A percentile compares a stretch with the other conserved stretches of the same genome.
Evolutionary conservation across 2,888 invertebrate species (phyloP).

Genomic region (Baronia brevicornis): DNA sequence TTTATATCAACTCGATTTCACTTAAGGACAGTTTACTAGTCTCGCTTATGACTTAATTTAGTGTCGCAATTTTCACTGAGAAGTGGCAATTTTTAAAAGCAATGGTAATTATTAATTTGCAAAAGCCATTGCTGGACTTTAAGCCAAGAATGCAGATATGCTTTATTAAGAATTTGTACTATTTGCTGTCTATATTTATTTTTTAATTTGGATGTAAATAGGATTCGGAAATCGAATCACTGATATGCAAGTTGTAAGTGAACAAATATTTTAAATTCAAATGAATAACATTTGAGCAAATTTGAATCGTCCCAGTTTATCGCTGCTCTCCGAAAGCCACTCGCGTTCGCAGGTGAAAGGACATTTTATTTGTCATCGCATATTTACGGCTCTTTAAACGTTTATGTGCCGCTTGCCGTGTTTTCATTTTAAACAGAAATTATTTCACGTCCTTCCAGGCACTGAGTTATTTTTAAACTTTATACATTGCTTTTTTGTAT

Average conservation of each 20-base stretch:
- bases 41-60: conserved; percentile 5
- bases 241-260: conserved; percentile 3
- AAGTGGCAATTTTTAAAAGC: neutral
- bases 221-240: conserved; percentile 1
- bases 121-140: too few relatives aligned
- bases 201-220: neutral
- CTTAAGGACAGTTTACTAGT: conserved; percentile 9
- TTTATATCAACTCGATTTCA: neutral
- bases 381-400: conserved; percentile 58
- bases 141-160: too few relatives aligned
- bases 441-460: conserved; percentile 34
- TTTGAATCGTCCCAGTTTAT: conserved; percentile 21
- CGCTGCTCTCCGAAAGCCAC: conserved; percentile 27
- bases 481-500: conserved; percentile 10
- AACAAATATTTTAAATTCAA: conserved; percentile 11
- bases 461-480: conserved; percentile 41
- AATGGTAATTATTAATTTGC: too few relatives aligned
- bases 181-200: too few relatives aligned
- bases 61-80: conserved; percentile 3
- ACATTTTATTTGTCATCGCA: conserved; percentile 53
- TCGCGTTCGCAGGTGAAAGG: conserved; percentile 45
- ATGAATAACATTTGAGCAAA: conserved; percentile 12
- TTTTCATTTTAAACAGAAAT: conserved; percentile 39
- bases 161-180: too few relatives aligned
- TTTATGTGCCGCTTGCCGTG: conserved; percentile 59